Evolutionary conservation across 2,113 vertebrate genomes (phyloP).

Genomic region (Mesembrinibis cayennensis): DNA sequence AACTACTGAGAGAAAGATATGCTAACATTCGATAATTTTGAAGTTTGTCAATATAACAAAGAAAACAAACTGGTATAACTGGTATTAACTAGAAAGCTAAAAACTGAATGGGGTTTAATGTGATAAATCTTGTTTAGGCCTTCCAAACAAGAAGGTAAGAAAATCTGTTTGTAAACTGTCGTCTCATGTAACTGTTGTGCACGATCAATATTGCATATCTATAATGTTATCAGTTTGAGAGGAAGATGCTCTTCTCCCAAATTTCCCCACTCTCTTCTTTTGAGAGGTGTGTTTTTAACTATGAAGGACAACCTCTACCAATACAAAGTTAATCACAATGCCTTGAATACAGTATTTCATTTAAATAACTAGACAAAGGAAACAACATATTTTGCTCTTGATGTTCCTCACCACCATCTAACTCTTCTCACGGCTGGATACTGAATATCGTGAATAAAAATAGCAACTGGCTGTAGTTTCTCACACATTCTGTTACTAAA

Average conservation of each 20-base stretch:
- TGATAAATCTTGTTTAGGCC: not conserved
- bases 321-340: not conserved
- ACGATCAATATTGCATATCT: not conserved
- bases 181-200: not conserved
- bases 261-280: not conserved
- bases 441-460: not conserved
- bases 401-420: not conserved
- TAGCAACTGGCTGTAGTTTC: not conserved
- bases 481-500: not conserved
- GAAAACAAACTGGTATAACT: not conserved
- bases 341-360: not conserved
- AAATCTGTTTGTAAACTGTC: not conserved
- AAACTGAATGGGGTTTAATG: not conserved
- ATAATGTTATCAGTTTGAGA: not conserved
- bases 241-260: not conserved
- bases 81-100: not conserved
- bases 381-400: not conserved
- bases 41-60: not conserved
- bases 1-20: not conserved
- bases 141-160: not conserved
- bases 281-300: not conserved
- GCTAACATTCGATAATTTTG: accelerated
- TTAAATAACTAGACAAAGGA: not conserved
- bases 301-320: not conserved
- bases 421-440: not conserved